A percentile compares a stretch with the other conserved stretches of the same genome.
phyloP scores from a whole-genome alignment of 2,797 vertebrate genomes.

The Tokudaia tokunoshimensis region DNA sequence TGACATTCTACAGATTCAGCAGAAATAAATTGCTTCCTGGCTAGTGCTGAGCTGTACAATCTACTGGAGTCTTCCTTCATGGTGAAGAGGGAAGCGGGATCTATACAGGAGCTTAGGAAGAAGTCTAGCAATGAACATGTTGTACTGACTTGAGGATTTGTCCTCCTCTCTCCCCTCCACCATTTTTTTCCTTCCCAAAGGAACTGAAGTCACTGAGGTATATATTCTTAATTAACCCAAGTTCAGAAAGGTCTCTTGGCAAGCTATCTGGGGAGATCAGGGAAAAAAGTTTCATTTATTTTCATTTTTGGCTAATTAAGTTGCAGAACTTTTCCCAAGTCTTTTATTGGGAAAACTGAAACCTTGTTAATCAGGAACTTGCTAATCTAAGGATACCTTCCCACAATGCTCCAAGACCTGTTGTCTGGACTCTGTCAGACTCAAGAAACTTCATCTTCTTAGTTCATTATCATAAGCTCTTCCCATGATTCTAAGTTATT shows the following conservation, averaged over 20 bases:
- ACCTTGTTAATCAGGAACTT: background rate
- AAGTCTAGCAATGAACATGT: background rate
- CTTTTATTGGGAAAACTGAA: conserved; percentile 32
- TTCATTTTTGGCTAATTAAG: conserved; percentile 49
- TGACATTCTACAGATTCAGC: accelerated
- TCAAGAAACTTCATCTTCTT: background rate
- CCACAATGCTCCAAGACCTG: background rate
- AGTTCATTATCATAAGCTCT: background rate
- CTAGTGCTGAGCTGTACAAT: background rate
- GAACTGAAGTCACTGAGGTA: background rate
- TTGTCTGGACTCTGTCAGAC: background rate
- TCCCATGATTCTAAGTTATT: background rate
- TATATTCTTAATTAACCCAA: conserved; percentile 57
- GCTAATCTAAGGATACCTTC: background rate
- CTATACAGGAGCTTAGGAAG: background rate
- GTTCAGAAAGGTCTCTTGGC: conserved; percentile 34
- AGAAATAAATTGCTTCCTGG: accelerated
- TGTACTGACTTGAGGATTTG: background rate
- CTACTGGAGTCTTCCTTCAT: background rate
- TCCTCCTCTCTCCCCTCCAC: background rate
- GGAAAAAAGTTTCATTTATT: conserved; percentile 44
- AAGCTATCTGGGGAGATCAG: conserved; percentile 16
- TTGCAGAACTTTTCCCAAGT: conserved; percentile 56
- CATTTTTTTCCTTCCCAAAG: background rate
- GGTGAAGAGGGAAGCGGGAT: background rate